Evolutionary conservation across 1,140 invertebrate genomes (phyloP).

Genomic region (Babylonia areolata): DNA sequence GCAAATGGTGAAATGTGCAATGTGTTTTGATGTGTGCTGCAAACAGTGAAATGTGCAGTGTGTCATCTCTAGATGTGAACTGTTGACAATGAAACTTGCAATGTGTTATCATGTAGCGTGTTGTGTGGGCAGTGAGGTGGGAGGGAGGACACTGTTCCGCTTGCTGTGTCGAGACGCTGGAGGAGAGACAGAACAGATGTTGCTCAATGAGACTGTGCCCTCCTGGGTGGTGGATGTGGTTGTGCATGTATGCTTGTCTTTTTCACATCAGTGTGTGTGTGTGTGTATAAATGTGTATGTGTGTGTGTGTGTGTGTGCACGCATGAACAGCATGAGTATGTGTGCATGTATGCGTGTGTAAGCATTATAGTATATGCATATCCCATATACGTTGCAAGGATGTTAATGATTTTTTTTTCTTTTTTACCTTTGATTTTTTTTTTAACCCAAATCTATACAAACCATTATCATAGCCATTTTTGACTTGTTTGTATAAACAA

Average conservation of each 20-base stretch:
- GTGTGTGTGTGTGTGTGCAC: slow-evolving; percentile 10
- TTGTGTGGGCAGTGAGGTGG: slow-evolving; percentile 86
- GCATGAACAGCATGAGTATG: no score
- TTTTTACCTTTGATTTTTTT: not conserved
- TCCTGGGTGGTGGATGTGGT: slow-evolving; percentile 97
- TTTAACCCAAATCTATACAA: no score
- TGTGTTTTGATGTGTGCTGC: no score
- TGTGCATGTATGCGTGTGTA: not conserved
- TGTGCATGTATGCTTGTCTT: slow-evolving; percentile 83
- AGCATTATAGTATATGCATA: not conserved
- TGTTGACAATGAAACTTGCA: no score
- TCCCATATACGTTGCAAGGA: not conserved
- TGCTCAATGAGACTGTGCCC: slow-evolving; percentile 96
- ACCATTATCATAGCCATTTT: no score
- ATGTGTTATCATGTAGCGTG: no score
- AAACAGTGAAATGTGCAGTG: no score
- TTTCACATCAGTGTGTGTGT: no score
- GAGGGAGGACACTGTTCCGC: slow-evolving; percentile 93
- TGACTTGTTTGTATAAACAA: no score
- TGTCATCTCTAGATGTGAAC: no score
- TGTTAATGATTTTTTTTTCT: no score
- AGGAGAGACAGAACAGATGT: slow-evolving; percentile 94
- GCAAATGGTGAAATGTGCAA: no score
- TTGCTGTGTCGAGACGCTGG: slow-evolving; percentile 93
- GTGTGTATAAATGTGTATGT: not conserved